Evolutionary conservation across 2,113 vertebrate genomes (phyloP).

Genomic region (Lutjanus erythropterus): DNA sequence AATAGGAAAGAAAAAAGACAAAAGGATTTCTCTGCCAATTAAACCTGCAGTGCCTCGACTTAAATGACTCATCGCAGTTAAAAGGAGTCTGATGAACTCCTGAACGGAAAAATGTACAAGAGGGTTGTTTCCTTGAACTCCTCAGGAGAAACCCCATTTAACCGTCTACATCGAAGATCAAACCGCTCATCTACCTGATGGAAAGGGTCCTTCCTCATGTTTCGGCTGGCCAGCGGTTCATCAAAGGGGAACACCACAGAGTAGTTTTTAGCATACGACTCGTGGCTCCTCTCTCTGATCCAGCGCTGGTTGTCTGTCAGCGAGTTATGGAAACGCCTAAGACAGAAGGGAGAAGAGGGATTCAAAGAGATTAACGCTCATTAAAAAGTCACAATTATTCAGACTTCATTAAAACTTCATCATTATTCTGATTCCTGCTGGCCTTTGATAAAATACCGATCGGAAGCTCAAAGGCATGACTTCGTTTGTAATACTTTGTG

Average conservation of each 20-base stretch:
- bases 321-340: slow-evolving; percentile 92
- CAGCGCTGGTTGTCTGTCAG: slow-evolving; percentile 89
- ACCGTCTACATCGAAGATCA: not conserved
- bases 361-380: slow-evolving; percentile 22
- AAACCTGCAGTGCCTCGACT: not conserved
- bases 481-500: not conserved
- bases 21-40: not conserved
- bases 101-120: not conserved
- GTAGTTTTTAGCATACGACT: slow-evolving; percentile 98
- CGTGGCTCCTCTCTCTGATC: slow-evolving; percentile 96
- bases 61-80: slow-evolving; percentile 11
- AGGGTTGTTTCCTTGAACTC: slow-evolving; percentile 30
- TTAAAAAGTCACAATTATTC: slow-evolving; percentile 26
- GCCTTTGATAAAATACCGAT: slow-evolving; percentile 4
- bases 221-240: slow-evolving; percentile 93
- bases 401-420: slow-evolving; percentile 16
- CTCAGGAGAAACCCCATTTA: not conserved
- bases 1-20: not conserved
- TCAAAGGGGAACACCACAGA: slow-evolving; percentile 94
- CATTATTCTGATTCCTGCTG: not conserved
- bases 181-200: slow-evolving; percentile 87
- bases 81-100: not conserved
- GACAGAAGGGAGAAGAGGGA: not conserved
- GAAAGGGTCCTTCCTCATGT: slow-evolving; percentile 90
- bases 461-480: not conserved